A percentile compares a stretch with the other conserved stretches of the same genome.
phyloP scores from a whole-genome alignment of 1,140 invertebrate genomes.

The Drosophila ficusphila region DNA sequence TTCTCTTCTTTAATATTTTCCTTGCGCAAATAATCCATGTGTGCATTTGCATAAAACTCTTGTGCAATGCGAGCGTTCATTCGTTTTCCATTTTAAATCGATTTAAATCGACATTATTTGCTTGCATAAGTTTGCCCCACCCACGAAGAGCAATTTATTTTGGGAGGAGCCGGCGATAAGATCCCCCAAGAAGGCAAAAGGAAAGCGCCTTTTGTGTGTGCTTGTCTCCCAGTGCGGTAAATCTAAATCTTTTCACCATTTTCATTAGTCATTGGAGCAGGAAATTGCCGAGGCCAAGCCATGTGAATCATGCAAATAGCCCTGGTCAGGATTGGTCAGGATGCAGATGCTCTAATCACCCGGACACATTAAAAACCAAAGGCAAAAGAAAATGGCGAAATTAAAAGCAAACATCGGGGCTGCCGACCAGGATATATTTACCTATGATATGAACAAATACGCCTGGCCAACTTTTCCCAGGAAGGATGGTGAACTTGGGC shows the following conservation, averaged over 20 bases:
- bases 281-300: slow-evolving; percentile 56
- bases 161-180: slow-evolving; percentile 8
- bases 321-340: slow-evolving; percentile 11
- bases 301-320: slow-evolving; percentile 49
- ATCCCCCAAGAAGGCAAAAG: slow-evolving; percentile 20
- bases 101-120: slow-evolving; percentile 69
- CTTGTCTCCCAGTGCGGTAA: slow-evolving; percentile 41
- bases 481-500: slow-evolving; percentile 1
- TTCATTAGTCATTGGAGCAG: slow-evolving; percentile 68
- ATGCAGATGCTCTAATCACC: slow-evolving; percentile 53
- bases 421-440: slow-evolving; percentile 53
- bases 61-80: slow-evolving; percentile 12
- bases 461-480: slow-evolving; percentile 48
- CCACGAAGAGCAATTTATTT: slow-evolving; percentile 11
- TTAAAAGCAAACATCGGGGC: slow-evolving; percentile 71
- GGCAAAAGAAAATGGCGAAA: slow-evolving; percentile 57
- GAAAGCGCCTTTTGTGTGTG: slow-evolving; percentile 13
- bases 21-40: not conserved
- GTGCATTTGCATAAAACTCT: slow-evolving; percentile 20
- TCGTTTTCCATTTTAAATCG: slow-evolving; percentile 62
- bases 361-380: slow-evolving; percentile 25
- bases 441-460: slow-evolving; percentile 70
- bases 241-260: slow-evolving; percentile 55
- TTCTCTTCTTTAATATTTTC: not conserved
- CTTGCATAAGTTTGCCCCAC: slow-evolving; percentile 29